Conservation (phyloP, 2,888 invertebrate genomes). For the Nymphalis polychloros region DNA sequence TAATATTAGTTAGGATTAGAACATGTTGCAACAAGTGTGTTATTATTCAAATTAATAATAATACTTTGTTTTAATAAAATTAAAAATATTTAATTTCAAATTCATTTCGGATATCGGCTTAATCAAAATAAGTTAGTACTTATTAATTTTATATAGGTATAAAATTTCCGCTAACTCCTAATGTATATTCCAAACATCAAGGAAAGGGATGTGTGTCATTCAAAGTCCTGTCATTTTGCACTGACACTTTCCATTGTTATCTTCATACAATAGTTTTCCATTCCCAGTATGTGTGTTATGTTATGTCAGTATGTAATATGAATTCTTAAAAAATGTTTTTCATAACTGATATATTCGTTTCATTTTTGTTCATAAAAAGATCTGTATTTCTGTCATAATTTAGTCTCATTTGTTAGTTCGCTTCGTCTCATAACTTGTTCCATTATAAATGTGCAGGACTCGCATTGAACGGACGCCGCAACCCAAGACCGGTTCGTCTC, state of each 20-base stretch:
- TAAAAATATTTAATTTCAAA: neutral
- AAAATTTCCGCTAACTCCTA: constrained; percentile 9
- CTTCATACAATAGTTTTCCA: constrained; percentile 8
- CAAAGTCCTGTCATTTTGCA: constrained; percentile 2
- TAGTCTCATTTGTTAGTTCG: neutral
- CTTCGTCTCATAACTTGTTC: constrained; percentile 16
- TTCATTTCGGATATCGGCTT: neutral
- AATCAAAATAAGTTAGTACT: no score
- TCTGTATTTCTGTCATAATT: no score
- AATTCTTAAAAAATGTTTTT: neutral
- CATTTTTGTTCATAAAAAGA: neutral
- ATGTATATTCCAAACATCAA: neutral
- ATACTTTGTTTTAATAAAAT: neutral
- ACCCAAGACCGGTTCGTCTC: constrained; percentile 54
- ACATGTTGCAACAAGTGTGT: no score
- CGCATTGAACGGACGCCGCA: constrained; percentile 23
- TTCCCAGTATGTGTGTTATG: neutral
- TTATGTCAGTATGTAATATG: no score
- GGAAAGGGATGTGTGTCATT: constrained; percentile 8
- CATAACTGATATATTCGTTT: neutral
- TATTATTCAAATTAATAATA: no score
- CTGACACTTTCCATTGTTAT: constrained; percentile 2
- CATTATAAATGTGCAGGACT: constrained; percentile 19
- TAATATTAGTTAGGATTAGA: no score
- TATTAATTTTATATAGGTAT: no score